Conservation (phyloP, 2,888 invertebrate genomes). For the Amiota minor region DNA sequence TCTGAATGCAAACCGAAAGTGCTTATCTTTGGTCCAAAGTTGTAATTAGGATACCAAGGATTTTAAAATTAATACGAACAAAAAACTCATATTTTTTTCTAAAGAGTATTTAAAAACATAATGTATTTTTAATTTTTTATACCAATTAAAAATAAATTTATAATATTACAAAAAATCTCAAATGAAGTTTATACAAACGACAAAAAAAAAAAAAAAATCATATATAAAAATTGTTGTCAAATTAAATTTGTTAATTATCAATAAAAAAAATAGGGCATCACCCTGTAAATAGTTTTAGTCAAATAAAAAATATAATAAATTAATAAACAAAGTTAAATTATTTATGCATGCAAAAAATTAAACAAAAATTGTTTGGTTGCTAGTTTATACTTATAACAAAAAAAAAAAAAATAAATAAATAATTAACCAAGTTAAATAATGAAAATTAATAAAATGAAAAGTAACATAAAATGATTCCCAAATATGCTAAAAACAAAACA, state of each 20-base stretch:
- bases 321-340: conserved; percentile 35
- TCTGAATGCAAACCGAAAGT: too few relatives aligned
- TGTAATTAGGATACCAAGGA: too few relatives aligned
- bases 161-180: too few relatives aligned
- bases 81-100: too few relatives aligned
- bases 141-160: too few relatives aligned
- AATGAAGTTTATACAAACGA: conserved; percentile 47
- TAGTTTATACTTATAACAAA: background rate
- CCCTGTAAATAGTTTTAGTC: too few relatives aligned
- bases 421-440: background rate
- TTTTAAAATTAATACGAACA: too few relatives aligned
- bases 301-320: background rate
- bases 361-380: conserved; percentile 5
- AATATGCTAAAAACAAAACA: conserved; percentile 26
- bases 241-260: conserved; percentile 1
- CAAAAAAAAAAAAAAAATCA: conserved; percentile 40
- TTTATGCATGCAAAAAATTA: conserved; percentile 37
- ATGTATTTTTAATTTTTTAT: too few relatives aligned
- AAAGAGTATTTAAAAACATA: too few relatives aligned
- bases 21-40: too few relatives aligned
- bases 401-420: conserved; percentile 18
- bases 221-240: conserved; percentile 44
- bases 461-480: conserved; percentile 44
- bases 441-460: conserved; percentile 17
- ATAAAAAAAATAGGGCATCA: background rate